Conservation (phyloP, 2,113 vertebrate genomes). For the Ifrita kowaldi region DNA sequence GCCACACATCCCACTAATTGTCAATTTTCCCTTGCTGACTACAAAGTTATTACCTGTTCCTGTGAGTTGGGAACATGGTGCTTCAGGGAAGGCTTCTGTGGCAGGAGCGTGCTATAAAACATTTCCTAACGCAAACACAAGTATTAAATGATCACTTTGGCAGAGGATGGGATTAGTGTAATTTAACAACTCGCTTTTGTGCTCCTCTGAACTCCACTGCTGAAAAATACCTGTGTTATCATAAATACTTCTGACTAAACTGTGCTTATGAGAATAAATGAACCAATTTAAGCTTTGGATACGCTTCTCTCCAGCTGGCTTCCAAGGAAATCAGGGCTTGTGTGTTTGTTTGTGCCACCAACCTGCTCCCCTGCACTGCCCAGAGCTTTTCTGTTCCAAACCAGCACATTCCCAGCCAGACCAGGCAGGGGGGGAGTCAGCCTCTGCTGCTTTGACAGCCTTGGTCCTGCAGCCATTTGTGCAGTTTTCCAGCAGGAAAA, state of each 20-base stretch:
- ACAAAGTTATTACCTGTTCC: neutral
- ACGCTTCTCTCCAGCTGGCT: neutral
- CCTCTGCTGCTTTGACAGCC: neutral
- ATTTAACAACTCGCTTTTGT: constrained; percentile 18
- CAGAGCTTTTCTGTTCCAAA: neutral
- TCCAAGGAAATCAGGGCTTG: neutral
- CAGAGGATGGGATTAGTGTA: neutral
- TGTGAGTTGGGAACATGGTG: neutral
- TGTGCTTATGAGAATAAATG: neutral
- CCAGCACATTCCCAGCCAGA: neutral
- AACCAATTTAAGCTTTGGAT: neutral
- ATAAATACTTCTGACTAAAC: neutral
- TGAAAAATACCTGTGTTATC: neutral
- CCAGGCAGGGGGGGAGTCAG: neutral
- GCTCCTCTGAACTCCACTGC: neutral
- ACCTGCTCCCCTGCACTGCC: neutral
- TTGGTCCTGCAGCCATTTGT: neutral
- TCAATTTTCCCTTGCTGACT: neutral
- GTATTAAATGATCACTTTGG: neutral
- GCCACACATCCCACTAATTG: neutral
- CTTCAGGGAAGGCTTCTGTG: neutral
- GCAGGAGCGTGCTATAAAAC: neutral
- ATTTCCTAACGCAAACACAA: neutral
- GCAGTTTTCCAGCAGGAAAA: neutral
- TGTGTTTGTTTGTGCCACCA: neutral